phyloP scores from a whole-genome alignment of 2,797 vertebrate genomes.

The Kryptopterus vitreolus region DNA sequence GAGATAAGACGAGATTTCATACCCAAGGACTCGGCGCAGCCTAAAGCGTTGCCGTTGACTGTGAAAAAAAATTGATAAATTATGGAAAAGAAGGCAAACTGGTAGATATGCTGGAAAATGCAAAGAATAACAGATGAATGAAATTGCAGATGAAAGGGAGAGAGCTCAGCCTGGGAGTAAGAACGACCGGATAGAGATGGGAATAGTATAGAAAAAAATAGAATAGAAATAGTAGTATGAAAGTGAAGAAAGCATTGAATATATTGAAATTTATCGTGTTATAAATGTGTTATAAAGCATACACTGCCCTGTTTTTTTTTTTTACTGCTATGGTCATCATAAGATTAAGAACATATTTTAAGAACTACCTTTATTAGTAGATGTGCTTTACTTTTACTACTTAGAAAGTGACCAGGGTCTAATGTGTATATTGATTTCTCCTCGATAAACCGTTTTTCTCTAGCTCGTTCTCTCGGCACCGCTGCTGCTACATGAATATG shows the following conservation, averaged over 20 bases:
- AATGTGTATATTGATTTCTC: no score
- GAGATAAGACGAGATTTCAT: constrained; percentile 87
- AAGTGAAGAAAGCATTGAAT: neutral
- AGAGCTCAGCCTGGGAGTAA: neutral
- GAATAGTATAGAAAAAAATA: no score
- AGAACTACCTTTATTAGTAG: no score
- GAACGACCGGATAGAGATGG: neutral
- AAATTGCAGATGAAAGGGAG: neutral
- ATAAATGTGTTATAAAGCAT: no score
- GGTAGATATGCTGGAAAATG: constrained; percentile 5
- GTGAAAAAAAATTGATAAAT: constrained; percentile 69
- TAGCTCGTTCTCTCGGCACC: no score
- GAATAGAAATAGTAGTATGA: neutral
- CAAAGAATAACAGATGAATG: constrained; percentile 26
- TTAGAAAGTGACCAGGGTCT: no score
- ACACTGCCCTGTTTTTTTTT: no score
- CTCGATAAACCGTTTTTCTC: no score
- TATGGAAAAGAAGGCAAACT: constrained; percentile 39
- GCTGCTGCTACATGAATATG: no score
- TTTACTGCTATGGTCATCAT: no score
- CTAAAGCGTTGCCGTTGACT: constrained; percentile 85
- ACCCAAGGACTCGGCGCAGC: constrained; percentile 89
- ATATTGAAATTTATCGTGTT: neutral
- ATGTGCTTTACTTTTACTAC: no score
- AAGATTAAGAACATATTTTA: no score